A percentile compares a stretch with the other conserved stretches of the same genome.
Conservation (phyloP, 1,140 invertebrate species). For the Protaetia brevitarsis region DNA sequence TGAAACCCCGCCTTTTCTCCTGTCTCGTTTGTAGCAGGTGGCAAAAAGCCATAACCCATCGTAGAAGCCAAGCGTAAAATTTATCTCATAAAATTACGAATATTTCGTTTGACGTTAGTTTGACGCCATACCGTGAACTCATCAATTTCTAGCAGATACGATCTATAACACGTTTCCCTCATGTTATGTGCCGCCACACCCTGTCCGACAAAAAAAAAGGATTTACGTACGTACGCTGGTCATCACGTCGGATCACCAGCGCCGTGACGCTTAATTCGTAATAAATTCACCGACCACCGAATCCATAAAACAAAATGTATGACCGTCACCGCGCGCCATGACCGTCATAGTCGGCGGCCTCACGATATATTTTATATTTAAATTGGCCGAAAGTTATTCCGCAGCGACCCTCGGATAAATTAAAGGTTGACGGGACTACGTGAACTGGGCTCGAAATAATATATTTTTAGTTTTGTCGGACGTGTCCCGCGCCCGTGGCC, state of each 20-base stretch:
- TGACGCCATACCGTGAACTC: neutral
- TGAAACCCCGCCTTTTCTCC: too few relatives aligned
- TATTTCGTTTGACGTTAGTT: slow-evolving; percentile 9
- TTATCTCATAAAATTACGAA: neutral
- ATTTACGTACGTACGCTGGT: neutral
- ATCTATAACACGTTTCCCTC: neutral
- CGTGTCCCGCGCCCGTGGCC: too few relatives aligned
- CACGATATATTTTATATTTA: neutral
- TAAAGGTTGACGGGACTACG: neutral
- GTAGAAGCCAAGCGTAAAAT: neutral
- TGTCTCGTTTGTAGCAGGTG: neutral
- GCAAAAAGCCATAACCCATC: neutral
- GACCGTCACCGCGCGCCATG: neutral
- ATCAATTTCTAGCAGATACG: neutral
- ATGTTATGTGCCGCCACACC: neutral
- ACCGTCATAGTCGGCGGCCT: neutral
- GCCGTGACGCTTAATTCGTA: neutral
- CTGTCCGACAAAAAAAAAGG: neutral
- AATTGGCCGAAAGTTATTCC: neutral
- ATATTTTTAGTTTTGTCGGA: slow-evolving; percentile 6
- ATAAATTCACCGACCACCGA: neutral
- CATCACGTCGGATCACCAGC: neutral
- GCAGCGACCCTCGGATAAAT: neutral
- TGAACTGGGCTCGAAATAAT: neutral
- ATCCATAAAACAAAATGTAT: slow-evolving; percentile 4